phyloP scores from a whole-genome alignment of 2,888 invertebrate species.

The Gerris lacustris region DNA sequence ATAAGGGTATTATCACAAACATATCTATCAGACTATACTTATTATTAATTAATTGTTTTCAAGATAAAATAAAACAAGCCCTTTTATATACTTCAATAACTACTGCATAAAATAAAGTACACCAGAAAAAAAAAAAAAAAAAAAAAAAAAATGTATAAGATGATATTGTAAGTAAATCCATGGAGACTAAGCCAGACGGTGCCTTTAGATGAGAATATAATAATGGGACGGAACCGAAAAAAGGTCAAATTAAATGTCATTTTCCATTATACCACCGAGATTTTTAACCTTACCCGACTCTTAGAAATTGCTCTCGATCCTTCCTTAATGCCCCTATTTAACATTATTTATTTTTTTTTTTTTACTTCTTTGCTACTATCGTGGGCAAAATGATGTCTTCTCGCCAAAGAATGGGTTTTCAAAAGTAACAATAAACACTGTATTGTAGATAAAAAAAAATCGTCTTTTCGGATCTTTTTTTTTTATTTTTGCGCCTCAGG shows the following conservation, averaged over 20 bases:
- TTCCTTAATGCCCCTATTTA: not conserved
- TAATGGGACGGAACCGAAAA: not conserved
- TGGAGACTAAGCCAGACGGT: not conserved
- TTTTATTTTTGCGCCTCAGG: not conserved
- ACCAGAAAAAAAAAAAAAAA: too few species aligned
- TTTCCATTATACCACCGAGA: not conserved
- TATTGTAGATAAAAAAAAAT: not conserved
- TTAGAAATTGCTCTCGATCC: not conserved
- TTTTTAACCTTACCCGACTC: not conserved
- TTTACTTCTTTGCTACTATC: too few species aligned
- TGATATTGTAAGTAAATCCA: too few species aligned
- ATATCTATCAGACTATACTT: too few species aligned
- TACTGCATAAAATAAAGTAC: too few species aligned
- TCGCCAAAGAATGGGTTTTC: not conserved
- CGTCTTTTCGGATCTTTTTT: not conserved
- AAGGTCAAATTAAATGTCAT: not conserved
- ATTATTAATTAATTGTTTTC: too few species aligned
- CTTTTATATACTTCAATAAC: too few species aligned
- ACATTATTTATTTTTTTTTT: not conserved
- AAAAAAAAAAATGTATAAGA: too few species aligned
- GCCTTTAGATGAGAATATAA: not conserved
- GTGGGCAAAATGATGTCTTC: not conserved
- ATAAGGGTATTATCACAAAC: too few species aligned
- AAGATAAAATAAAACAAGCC: too few species aligned
- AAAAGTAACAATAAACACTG: not conserved